Percentiles rank a stretch among this genome's conserved stretches.
phyloP scores from a whole-genome alignment of 1,140 invertebrate genomes.

The Drosophila sturtevanti region DNA sequence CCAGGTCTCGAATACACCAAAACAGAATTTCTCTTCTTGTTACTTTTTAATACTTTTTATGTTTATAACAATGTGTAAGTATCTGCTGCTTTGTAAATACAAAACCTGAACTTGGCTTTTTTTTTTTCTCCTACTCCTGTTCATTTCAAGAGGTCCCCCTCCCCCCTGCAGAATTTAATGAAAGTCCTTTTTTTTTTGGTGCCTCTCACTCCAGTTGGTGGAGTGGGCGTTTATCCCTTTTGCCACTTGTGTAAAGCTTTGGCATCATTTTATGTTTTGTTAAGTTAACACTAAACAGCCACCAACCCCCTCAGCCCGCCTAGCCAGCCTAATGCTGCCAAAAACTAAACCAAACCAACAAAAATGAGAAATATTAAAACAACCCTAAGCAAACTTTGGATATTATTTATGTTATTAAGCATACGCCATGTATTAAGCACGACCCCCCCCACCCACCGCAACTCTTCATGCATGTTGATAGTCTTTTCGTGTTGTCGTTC shows the following conservation, averaged over 20 bases:
- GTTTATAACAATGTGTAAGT: slow-evolving; percentile 76
- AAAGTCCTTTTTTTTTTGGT: slow-evolving; percentile 26
- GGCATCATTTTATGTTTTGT: slow-evolving; percentile 40
- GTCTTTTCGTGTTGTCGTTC: slow-evolving; percentile 73
- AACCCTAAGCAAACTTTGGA: slow-evolving; percentile 35
- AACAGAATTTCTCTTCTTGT: slow-evolving; percentile 41
- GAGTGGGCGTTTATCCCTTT: slow-evolving; percentile 48
- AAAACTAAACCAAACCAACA: slow-evolving; percentile 28
- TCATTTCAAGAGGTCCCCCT: slow-evolving; percentile 25
- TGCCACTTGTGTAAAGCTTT: slow-evolving; percentile 51
- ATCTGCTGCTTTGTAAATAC: slow-evolving; percentile 64
- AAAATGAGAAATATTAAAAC: slow-evolving; percentile 44
- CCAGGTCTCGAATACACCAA: slow-evolving; percentile 10
- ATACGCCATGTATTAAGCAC: slow-evolving; percentile 59
- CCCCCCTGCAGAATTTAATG: slow-evolving; percentile 42
- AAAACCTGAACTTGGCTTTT: slow-evolving; percentile 65
- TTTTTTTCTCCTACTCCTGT: no score
- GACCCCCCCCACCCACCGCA: slow-evolving; percentile 27
- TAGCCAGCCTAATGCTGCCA: slow-evolving; percentile 14
- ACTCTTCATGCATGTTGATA: slow-evolving; percentile 57
- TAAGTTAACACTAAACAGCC: slow-evolving; percentile 71
- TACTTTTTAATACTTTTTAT: slow-evolving; percentile 78
- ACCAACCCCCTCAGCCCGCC: slow-evolving; percentile 54
- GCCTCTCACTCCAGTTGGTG: slow-evolving; percentile 14
- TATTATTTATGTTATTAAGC: slow-evolving; percentile 67